Percentiles rank a stretch among this genome's conserved stretches.
phyloP scores from a whole-genome alignment of 2,888 invertebrate genomes.

The Pteria penguin region DNA sequence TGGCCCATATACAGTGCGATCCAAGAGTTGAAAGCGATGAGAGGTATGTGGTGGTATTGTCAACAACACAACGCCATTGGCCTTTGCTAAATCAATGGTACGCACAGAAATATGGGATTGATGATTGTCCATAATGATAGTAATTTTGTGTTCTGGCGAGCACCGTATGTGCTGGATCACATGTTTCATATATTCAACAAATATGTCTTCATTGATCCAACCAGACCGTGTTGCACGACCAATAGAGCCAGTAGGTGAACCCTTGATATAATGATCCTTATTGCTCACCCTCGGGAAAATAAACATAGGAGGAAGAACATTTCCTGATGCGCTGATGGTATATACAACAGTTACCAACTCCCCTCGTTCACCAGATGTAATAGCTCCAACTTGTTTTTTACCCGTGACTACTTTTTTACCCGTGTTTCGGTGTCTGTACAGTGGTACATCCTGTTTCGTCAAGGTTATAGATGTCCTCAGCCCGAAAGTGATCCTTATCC shows the following conservation, averaged over 20 bases:
- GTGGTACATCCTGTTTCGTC: not conserved
- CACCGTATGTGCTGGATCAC: constrained; percentile 67
- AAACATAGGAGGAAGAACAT: constrained; percentile 38
- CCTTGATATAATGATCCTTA: constrained; percentile 35
- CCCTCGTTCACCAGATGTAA: constrained; percentile 45
- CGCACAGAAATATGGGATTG: too few relatives aligned
- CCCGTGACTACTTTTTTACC: constrained; percentile 27
- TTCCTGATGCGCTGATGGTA: constrained; percentile 28
- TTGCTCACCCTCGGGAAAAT: constrained; percentile 42
- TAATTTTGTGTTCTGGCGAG: constrained; percentile 61
- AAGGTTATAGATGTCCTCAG: not conserved
- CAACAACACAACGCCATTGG: constrained; percentile 76
- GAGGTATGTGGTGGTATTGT: too few relatives aligned
- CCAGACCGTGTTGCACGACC: constrained; percentile 52
- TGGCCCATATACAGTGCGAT: too few relatives aligned
- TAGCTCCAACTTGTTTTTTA: constrained; percentile 41
- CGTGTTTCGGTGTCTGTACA: too few relatives aligned
- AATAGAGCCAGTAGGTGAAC: constrained; percentile 25
- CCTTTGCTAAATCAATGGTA: constrained; percentile 75
- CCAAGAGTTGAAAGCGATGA: too few relatives aligned
- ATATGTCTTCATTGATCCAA: constrained; percentile 70
- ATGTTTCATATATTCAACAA: constrained; percentile 65
- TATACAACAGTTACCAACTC: constrained; percentile 8
- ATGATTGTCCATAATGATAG: constrained; percentile 72
- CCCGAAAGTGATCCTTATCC: not conserved